Conservation (phyloP, 1,140 invertebrate species). For the Brachionus paranguensis region DNA sequence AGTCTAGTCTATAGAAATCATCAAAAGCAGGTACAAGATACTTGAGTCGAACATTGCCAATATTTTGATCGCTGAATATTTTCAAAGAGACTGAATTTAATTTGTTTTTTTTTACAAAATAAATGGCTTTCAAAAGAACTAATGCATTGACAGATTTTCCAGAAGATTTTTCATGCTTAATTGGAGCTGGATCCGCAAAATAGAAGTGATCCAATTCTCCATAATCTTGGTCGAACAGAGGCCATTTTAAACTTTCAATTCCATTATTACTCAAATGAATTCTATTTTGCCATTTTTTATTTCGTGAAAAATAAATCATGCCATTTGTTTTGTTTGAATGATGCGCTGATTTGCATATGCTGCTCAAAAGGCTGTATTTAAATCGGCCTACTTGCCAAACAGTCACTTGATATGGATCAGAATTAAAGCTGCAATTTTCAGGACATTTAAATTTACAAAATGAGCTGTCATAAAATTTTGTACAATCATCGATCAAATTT, state of each 20-base stretch:
- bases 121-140: background rate
- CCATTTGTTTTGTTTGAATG: background rate
- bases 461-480: background rate
- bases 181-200: background rate
- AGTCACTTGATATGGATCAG: background rate
- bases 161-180: background rate
- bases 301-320: background rate
- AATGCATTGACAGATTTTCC: background rate
- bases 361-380: background rate
- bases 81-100: background rate
- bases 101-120: background rate
- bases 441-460: conserved; percentile 10
- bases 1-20: background rate
- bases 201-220: background rate
- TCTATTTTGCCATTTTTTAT: background rate
- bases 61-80: background rate
- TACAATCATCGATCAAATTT: conserved; percentile 1
- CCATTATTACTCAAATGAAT: background rate
- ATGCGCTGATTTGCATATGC: conserved; percentile 2
- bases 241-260: background rate
- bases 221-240: background rate
- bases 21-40: background rate
- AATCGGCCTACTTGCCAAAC: background rate
- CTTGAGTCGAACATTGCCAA: background rate
- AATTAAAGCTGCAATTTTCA: background rate